A percentile compares a stretch with the other conserved stretches of the same genome.
Evolutionary conservation across 2,113 vertebrate genomes (phyloP).

Genomic region (Procavia capensis): DNA sequence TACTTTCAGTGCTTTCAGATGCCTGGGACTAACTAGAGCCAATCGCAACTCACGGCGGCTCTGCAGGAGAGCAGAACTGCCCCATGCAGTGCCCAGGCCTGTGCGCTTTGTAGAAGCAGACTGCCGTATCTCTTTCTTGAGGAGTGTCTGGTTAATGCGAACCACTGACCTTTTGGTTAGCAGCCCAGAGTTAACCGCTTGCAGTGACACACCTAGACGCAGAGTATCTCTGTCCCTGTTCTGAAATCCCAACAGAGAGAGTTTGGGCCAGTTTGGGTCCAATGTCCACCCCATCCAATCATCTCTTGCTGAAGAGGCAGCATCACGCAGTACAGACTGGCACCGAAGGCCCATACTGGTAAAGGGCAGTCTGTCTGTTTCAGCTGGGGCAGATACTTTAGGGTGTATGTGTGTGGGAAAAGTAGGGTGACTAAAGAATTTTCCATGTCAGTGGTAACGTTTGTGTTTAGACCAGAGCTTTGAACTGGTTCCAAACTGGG

Average conservation of each 20-base stretch:
- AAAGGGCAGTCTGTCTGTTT: background rate
- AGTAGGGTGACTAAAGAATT: background rate
- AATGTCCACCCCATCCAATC: background rate
- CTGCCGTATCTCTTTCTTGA: background rate
- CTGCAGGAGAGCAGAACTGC: too few species aligned
- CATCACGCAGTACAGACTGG: background rate
- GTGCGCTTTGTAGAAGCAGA: too few species aligned
- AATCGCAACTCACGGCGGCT: background rate
- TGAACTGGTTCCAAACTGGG: too few species aligned
- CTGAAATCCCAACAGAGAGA: background rate
- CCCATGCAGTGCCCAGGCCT: too few species aligned
- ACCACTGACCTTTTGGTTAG: background rate
- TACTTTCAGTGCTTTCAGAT: background rate
- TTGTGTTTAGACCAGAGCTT: background rate
- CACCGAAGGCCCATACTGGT: background rate
- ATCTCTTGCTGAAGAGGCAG: background rate
- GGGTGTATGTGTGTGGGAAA: background rate
- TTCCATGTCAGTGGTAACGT: background rate
- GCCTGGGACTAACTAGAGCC: background rate
- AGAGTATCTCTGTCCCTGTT: background rate
- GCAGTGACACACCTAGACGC: background rate
- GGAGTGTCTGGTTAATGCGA: background rate
- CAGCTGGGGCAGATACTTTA: background rate
- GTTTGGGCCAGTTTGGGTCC: background rate
- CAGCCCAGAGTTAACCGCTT: background rate